Percentiles rank a stretch among this genome's conserved stretches.
Evolutionary conservation across 1,140 invertebrate genomes (phyloP).

Genomic region (Harlomillsia oculata): DNA sequence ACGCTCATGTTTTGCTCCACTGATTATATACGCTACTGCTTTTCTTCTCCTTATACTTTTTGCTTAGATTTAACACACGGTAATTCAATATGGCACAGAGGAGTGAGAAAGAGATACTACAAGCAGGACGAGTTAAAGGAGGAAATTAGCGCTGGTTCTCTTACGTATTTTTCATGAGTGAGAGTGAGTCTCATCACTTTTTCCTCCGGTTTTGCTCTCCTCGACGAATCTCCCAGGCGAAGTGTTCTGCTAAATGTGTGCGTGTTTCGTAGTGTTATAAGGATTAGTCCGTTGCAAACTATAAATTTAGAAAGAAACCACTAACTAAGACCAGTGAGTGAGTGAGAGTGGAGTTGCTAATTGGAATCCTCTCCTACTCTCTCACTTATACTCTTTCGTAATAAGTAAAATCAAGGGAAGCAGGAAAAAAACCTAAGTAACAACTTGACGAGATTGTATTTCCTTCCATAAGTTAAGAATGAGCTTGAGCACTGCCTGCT

Average conservation of each 20-base stretch:
- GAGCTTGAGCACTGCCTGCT: too few species aligned
- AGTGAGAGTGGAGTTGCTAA: conserved; percentile 21
- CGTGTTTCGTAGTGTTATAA: neutral
- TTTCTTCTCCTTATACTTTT: neutral
- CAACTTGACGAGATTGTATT: too few species aligned
- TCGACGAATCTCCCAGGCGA: too few species aligned
- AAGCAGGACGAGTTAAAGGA: neutral
- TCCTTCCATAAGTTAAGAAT: too few species aligned
- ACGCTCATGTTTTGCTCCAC: too few species aligned
- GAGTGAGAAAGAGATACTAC: neutral
- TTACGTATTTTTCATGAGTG: conserved; percentile 27
- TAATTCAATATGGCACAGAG: conserved; percentile 29
- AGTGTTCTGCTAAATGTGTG: neutral
- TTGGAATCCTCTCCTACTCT: conserved; percentile 32
- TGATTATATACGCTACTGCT: neutral
- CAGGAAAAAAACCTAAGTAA: too few species aligned
- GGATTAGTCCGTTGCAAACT: conserved; percentile 27
- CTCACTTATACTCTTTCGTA: too few species aligned
- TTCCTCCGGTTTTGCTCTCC: neutral
- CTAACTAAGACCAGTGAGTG: too few species aligned
- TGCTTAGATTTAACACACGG: conserved; percentile 15
- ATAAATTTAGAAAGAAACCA: conserved; percentile 25
- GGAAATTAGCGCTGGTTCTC: conserved; percentile 31
- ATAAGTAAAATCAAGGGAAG: conserved; percentile 22
- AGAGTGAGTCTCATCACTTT: neutral